Conservation (phyloP, 2,113 vertebrate genomes). For the Eptesicus fuscus region DNA sequence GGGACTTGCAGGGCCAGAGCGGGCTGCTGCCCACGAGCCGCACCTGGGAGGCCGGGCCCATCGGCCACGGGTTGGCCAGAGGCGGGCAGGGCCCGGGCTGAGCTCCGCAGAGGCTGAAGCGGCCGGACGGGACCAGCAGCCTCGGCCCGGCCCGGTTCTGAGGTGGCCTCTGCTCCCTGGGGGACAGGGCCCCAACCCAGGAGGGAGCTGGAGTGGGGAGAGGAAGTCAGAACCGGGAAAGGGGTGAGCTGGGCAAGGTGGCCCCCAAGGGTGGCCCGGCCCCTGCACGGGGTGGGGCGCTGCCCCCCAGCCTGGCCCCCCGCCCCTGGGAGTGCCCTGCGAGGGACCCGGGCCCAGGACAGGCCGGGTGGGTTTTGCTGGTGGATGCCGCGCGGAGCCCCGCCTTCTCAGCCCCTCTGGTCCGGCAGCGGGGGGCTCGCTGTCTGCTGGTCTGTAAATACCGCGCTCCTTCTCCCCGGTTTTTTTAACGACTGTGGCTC, state of each 20-base stretch:
- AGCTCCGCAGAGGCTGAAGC: not conserved
- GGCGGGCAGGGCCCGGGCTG: too few species aligned
- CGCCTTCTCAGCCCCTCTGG: not conserved
- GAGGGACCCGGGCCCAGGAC: not conserved
- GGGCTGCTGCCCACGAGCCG: not conserved
- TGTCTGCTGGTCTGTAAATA: slow-evolving; percentile 38
- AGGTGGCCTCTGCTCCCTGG: not conserved
- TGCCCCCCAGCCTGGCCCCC: not conserved
- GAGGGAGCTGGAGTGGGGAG: not conserved
- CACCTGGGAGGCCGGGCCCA: not conserved
- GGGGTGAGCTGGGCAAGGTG: fast-evolving
- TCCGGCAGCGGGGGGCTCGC: not conserved
- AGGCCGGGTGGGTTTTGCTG: not conserved
- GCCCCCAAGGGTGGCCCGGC: not conserved
- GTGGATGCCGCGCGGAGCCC: not conserved
- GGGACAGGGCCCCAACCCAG: not conserved
- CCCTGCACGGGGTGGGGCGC: not conserved
- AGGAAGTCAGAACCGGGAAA: not conserved
- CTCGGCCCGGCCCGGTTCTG: not conserved
- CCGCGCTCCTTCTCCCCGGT: not conserved
- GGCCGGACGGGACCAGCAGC: not conserved
- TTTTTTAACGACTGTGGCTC: not conserved
- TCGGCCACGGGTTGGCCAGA: not conserved
- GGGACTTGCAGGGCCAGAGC: not conserved
- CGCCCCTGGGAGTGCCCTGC: not conserved